A percentile compares a stretch with the other conserved stretches of the same genome.
phyloP scores from a whole-genome alignment of 2,113 vertebrate genomes.

The Melanerpes formicivorus region DNA sequence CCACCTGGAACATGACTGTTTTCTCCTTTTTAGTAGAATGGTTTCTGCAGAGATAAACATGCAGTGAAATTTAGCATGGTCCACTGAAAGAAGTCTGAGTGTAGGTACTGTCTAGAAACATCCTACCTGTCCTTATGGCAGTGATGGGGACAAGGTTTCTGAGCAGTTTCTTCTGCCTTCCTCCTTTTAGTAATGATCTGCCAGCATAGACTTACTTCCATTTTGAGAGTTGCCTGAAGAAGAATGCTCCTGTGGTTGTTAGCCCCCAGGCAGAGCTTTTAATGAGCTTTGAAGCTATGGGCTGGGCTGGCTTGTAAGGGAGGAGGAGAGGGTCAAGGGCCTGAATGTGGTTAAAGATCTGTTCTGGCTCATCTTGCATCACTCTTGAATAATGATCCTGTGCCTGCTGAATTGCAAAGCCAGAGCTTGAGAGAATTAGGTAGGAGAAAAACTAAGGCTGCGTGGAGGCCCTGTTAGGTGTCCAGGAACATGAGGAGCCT shows the following conservation, averaged over 20 bases:
- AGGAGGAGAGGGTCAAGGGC: not conserved
- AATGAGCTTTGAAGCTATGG: not conserved
- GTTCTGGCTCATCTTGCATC: rapidly evolving
- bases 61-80: not conserved
- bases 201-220: not conserved
- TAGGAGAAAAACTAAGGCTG: not conserved
- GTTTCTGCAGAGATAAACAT: not conserved
- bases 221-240: not conserved
- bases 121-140: not conserved
- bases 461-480: not conserved
- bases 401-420: not conserved
- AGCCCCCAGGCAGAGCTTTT: not conserved
- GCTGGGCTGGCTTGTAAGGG: not conserved
- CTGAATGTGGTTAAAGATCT: not conserved
- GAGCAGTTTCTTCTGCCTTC: not conserved
- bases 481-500: not conserved
- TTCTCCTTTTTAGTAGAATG: constrained; percentile 18
- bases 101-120: not conserved
- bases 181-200: not conserved
- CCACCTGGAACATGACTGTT: constrained; percentile 2
- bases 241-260: not conserved
- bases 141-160: not conserved
- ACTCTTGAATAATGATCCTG: not conserved
- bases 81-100: not conserved
- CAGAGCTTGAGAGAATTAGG: not conserved